These are phyloP conservation scores for Drosophila melanosoma DNA, from an alignment of 2,888 invertebrate genomes.

Conservation along the genomic window DNA sequence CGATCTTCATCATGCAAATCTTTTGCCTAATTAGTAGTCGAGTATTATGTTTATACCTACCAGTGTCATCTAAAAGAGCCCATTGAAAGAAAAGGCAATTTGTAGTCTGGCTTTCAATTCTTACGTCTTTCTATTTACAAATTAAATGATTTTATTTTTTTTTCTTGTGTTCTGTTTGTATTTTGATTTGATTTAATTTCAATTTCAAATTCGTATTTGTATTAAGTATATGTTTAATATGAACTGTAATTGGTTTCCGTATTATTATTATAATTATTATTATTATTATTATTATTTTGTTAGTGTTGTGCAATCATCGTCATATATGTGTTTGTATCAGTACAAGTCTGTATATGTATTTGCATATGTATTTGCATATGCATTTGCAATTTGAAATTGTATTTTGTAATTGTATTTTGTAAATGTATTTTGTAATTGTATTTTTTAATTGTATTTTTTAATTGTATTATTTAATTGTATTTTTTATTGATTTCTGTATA, in stretches of 20 bases:
- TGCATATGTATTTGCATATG: conserved; percentile 5
- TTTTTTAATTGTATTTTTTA: conserved; percentile 21
- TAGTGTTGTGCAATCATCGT: conserved; percentile 29
- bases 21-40: neutral
- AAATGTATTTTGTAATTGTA: conserved; percentile 17
- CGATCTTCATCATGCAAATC: neutral
- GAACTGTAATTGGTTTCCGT: conserved; percentile 33
- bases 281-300: conserved; percentile 13
- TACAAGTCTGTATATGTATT: conserved; percentile 33
- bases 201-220: conserved; percentile 25
- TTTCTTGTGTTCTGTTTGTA: conserved; percentile 22
- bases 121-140: conserved; percentile 64
- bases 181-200: conserved; percentile 24
- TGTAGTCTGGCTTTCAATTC: conserved; percentile 65
- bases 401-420: conserved; percentile 34
- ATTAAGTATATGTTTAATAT: conserved; percentile 29
- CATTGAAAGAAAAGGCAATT: conserved; percentile 19
- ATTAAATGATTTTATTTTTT: conserved; percentile 40
- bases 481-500: conserved; percentile 22
- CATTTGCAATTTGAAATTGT: conserved; percentile 13
- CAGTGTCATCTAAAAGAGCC: neutral
- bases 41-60: conserved; percentile 24
- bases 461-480: conserved; percentile 24
- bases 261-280: conserved; percentile 19
- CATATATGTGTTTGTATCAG: conserved; percentile 19